Evolutionary conservation across 1,140 invertebrate species (phyloP).

Genomic region (Zelostemma sp.): DNA sequence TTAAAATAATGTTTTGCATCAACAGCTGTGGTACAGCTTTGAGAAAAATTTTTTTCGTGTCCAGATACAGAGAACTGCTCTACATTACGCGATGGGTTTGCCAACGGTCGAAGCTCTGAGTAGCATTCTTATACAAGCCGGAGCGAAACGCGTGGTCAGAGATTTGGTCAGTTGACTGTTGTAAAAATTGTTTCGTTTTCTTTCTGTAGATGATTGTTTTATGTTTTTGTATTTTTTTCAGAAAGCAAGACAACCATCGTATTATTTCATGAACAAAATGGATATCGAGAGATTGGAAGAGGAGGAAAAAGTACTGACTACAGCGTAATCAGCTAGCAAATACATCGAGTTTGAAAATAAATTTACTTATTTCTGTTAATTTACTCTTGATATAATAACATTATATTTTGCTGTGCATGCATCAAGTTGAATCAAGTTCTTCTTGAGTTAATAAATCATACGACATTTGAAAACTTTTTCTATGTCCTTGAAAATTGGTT

Average conservation of each 20-base stretch:
- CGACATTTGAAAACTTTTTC: too few relatives aligned
- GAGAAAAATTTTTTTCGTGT: constrained; percentile 55
- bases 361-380: too few relatives aligned
- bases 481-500: too few relatives aligned
- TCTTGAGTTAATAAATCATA: too few relatives aligned
- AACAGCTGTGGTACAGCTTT: too few relatives aligned
- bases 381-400: too few relatives aligned
- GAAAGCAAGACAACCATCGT: constrained; percentile 89
- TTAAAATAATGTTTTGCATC: too few relatives aligned
- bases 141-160: constrained; percentile 84
- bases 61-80: constrained; percentile 85
- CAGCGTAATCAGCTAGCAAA: not conserved
- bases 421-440: too few relatives aligned
- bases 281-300: constrained; percentile 87
- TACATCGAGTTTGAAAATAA: too few relatives aligned
- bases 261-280: constrained; percentile 92
- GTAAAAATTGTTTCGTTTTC: constrained; percentile 3
- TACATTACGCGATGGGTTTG: constrained; percentile 92
- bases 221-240: constrained; percentile 50
- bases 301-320: constrained; percentile 75
- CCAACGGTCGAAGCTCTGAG: constrained; percentile 85
- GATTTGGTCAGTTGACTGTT: constrained; percentile 75
- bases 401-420: too few relatives aligned
- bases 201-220: constrained; percentile 5
- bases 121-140: constrained; percentile 82